A percentile compares a stretch with the other conserved stretches of the same genome.
phyloP scores from a whole-genome alignment of 2,797 vertebrate species.

The Propithecus deckenii region DNA sequence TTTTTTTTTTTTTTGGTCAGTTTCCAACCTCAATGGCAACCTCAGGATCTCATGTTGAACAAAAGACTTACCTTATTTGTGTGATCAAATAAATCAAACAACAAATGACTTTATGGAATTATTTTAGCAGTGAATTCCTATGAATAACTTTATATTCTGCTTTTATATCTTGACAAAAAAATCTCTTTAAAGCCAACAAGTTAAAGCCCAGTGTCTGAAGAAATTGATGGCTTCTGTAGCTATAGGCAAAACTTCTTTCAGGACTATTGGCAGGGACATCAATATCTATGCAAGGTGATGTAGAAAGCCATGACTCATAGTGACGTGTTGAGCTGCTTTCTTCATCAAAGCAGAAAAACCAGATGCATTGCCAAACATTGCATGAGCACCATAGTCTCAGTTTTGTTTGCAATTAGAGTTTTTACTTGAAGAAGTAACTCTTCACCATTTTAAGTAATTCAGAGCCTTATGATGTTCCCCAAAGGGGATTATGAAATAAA shows the following conservation, averaged over 20 bases:
- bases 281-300: not conserved
- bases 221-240: constrained; percentile 17
- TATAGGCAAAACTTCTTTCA: not conserved
- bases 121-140: not conserved
- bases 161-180: constrained; percentile 35
- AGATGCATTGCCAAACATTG: constrained; percentile 28
- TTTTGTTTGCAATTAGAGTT: constrained; percentile 2
- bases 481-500: not conserved
- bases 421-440: constrained; percentile 36
- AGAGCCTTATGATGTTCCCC: not conserved
- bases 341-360: constrained; percentile 71
- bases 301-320: constrained; percentile 63
- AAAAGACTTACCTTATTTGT: not conserved
- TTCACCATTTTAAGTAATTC: constrained; percentile 20
- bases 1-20: not conserved
- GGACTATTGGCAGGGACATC: constrained; percentile 15
- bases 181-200: not conserved
- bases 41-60: not conserved
- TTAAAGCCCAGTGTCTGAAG: not conserved
- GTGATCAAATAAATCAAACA: constrained; percentile 23
- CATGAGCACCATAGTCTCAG: not conserved
- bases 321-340: constrained; percentile 24
- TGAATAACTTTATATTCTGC: not conserved
- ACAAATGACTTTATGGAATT: not conserved
- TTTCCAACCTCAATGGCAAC: constrained; percentile 21